Percentiles rank a stretch among this genome's conserved stretches.
Evolutionary conservation across 2,888 invertebrate species (phyloP).

Genomic region (Drosophila siamana): DNA sequence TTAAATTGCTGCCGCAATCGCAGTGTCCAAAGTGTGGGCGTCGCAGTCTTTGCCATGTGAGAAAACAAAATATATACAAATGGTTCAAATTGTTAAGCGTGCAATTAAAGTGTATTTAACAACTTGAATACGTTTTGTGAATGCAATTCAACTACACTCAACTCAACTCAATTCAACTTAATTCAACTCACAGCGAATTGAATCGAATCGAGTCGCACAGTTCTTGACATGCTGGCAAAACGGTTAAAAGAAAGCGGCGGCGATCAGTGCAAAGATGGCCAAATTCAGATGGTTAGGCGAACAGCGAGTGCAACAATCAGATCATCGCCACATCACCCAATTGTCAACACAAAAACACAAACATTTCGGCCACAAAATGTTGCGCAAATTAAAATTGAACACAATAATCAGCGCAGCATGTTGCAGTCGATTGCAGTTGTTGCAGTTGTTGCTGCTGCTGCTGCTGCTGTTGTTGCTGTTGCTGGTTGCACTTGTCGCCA

Average conservation of each 20-base stretch:
- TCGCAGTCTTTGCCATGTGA: conserved; percentile 10
- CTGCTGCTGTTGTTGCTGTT: conserved; percentile 1
- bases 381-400: conserved; percentile 78
- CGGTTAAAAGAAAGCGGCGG: conserved; percentile 76
- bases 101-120: conserved; percentile 42
- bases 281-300: conserved; percentile 11
- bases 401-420: conserved; percentile 76
- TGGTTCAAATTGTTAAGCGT: conserved; percentile 15
- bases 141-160: conserved; percentile 9
- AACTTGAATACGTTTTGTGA: conserved; percentile 21
- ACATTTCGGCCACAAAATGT: conserved; percentile 64
- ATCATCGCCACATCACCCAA: conserved; percentile 42
- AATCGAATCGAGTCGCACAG: conserved; percentile 23
- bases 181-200: conserved; percentile 3
- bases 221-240: conserved; percentile 67
- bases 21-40: conserved; percentile 36
- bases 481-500: conserved; percentile 14
- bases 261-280: conserved; percentile 43
- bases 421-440: conserved; percentile 23
- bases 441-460: conserved; percentile 21
- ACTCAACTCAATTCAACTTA: conserved; percentile 12
- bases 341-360: conserved; percentile 32
- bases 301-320: conserved; percentile 35
- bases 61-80: not conserved
- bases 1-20: conserved; percentile 37